Evolutionary conservation across 2,113 vertebrate genomes (phyloP), one percentile per base, ranked within the genome.

Genomic region (Leptobrachium ailaonicum): DNA sequence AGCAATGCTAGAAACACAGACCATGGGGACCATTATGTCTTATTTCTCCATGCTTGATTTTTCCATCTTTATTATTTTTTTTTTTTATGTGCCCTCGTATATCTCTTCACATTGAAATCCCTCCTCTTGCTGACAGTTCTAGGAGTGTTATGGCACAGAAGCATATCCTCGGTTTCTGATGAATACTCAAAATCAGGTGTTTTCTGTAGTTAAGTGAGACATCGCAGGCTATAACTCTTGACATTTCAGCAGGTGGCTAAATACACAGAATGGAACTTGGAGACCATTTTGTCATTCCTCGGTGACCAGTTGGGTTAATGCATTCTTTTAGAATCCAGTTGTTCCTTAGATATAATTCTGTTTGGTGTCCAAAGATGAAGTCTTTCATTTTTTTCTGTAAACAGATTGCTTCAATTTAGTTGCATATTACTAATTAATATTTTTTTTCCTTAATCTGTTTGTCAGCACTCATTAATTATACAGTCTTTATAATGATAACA

Each of bases 101-200:
- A 67, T 73, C 41, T 73, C 63, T 68, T 40, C 60, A 12, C 63
- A 40, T 50, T 67, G 64, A 66, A 74, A 74, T 74, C 71, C 63
- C 78, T 53, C 14, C 58, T 70, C 70, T 73, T 73, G 78, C 47
- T 80, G 78, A 80, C 78, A 80, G 71, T 71, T 73, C 45, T 40
- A 74, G 78, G 78, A 80, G 62, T 73, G 78, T 73, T 73, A 80
- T 73, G 71, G 62, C 58, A 80, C 78, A 80, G 78, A 80, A 80
- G 78, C 78, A 73, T 80, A 80, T 67, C 71, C 64, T 74, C 53
- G 58, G 71, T 73, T 63, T 80, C 50, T 66, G 78, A 73, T 62
- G 32, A 73, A 74, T 73, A 54, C 44, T 66, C 42, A 72, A 53
- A 80, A 60, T 80, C 71, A 74, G 78, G 78, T 80, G 78, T 80